Evolutionary conservation across 2,888 invertebrate genomes (phyloP), one percentile per base, ranked within the genome.

Genomic region (Tetragnatha montana): DNA sequence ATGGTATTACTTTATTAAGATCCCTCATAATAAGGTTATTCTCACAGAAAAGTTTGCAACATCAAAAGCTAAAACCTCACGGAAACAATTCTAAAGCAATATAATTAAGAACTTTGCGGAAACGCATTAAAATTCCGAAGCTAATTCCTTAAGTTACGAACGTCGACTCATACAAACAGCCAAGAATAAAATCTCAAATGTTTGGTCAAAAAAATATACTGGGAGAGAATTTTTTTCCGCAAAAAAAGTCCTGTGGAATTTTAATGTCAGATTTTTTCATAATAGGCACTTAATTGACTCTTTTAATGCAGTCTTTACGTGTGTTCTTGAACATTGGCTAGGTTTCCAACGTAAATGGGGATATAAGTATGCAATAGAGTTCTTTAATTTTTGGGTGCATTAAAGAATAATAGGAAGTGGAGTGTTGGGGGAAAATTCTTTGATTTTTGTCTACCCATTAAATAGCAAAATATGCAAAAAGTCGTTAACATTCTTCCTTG

Each of bases 281-380:
- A 85, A 89, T 89, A 89, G 85, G 89, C 83, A 22, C 85, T 89
- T 89, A 89, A 89, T 89, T 89, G 89, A 89, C 89, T 89, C 60
- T 71, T 82, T 88, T 89, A 89, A 81, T 71, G 71, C 75, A 85
- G 51, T 49, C 17, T 60, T 87, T 74, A 19, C 78, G 51, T 78
- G 19, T 74, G 68, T 75, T 68, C 73, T 47, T 47, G 35, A n/a
- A 8, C 75, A 22, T 35, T 19, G 35, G 21, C 73, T 35, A 8
- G 35, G 35, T 35, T 84, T 76, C 75, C 76, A 84, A 76, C 76
- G 68, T 84, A 49, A 84, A 84, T 76, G 71, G 50, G 35, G 35
- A 35, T 21, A 21, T 60, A 71, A 80, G 86, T 86, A 86, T 86
- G 86, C 50, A 35, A 22, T 21, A 47, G 8, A 73, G 68, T 50